These are phyloP conservation scores for Symphodus melops DNA, from an alignment of 2,113 vertebrate species.

Conservation along the genomic window DNA sequence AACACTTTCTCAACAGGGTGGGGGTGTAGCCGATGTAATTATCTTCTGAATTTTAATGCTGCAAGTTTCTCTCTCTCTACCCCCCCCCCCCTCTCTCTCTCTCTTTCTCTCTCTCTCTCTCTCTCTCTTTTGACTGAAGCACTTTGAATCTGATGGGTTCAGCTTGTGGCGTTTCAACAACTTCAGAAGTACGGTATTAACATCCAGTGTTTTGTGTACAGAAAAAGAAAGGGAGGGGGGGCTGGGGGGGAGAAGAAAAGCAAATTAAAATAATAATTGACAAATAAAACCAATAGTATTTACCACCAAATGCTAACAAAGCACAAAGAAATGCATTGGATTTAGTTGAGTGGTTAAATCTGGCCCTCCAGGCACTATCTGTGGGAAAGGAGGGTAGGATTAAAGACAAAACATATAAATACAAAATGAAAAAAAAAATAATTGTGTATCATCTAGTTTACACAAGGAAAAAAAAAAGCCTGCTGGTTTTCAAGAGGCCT, in stretches of 20 bases:
- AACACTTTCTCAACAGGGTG: constrained; percentile 86
- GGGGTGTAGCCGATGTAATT: constrained; percentile 86
- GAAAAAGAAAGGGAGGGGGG: constrained; percentile 13
- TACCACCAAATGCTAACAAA: constrained; percentile 49
- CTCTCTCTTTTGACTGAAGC: constrained; percentile 77
- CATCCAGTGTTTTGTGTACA: constrained; percentile 50
- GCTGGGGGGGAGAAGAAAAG: constrained; percentile 5
- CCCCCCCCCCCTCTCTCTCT: constrained; percentile 30
- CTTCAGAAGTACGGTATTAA: constrained; percentile 73
- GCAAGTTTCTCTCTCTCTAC: constrained; percentile 75
- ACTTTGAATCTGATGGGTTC: constrained; percentile 81
- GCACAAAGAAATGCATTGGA: constrained; percentile 49
- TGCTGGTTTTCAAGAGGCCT: neutral
- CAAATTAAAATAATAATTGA: constrained; percentile 55
- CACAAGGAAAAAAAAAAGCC: neutral
- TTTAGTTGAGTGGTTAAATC: constrained; percentile 62
- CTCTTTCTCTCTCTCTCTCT: constrained; percentile 50
- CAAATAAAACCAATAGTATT: constrained; percentile 55
- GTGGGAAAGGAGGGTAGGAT: constrained; percentile 38
- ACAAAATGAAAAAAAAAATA: constrained; percentile 31
- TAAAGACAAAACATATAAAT: constrained; percentile 40
- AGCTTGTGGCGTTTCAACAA: constrained; percentile 78
- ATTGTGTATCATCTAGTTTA: constrained; percentile 12
- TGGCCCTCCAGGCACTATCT: constrained; percentile 30
- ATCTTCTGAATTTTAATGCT: constrained; percentile 88